A percentile compares a stretch with the other conserved stretches of the same genome.
phyloP scores from a whole-genome alignment of 2,113 vertebrate genomes.

The Crotalus helleri region DNA sequence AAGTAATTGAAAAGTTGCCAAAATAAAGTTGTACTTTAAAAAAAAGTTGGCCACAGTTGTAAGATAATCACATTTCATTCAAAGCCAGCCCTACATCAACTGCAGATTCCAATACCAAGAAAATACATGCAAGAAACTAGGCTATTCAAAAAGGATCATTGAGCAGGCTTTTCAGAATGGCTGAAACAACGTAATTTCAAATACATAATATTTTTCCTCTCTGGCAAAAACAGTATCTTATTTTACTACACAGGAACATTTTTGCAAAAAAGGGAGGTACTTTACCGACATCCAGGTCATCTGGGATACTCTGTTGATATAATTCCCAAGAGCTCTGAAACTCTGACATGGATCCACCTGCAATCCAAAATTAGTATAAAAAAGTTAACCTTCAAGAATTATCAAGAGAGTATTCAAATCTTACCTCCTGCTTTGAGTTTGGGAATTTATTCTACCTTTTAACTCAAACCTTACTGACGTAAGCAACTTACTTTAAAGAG shows the following conservation, averaged over 20 bases:
- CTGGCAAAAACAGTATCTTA: background rate
- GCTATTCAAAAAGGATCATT: background rate
- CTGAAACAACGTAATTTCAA: background rate
- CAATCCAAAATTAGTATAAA: background rate
- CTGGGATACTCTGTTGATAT: background rate
- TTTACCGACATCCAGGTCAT: conserved; percentile 32
- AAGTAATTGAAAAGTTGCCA: background rate
- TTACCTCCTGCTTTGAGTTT: background rate
- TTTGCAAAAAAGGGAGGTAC: fast-evolving
- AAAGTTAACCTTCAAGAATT: background rate
- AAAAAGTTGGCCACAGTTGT: background rate
- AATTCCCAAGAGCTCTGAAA: conserved; percentile 40
- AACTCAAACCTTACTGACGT: background rate
- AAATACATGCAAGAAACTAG: background rate
- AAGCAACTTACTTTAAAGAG: background rate
- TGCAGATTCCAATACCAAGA: background rate
- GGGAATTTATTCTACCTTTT: conserved; percentile 10
- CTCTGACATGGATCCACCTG: conserved; percentile 52
- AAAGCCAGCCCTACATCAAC: background rate
- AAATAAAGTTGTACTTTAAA: too few relatives aligned
- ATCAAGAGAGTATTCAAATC: background rate
- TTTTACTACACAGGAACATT: background rate
- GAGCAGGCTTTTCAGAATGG: background rate
- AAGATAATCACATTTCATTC: background rate
- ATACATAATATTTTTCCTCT: background rate